These are phyloP conservation scores for Periophthalmus magnuspinnatus DNA, from an alignment of 2,797 vertebrate species.

Conservation along the genomic window DNA sequence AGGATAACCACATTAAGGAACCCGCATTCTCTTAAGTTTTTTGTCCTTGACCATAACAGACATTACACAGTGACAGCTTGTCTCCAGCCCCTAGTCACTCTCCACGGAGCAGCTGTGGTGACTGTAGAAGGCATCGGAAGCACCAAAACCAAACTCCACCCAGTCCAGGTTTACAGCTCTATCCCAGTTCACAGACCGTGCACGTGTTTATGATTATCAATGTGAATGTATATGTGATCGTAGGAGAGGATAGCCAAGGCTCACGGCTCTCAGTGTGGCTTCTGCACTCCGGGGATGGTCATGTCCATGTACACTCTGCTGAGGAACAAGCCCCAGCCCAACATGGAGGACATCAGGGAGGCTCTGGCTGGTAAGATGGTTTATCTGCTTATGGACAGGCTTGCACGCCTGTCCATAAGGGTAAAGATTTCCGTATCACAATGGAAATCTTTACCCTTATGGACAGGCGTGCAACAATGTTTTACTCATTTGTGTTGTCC, in stretches of 20 bases:
- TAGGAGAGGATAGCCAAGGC: conserved; percentile 89
- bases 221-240: conserved; percentile 8
- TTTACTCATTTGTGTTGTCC: too few relatives aligned
- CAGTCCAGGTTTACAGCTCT: conserved; percentile 76
- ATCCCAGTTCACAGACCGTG: too few relatives aligned
- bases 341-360: conserved; percentile 78
- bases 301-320: conserved; percentile 91
- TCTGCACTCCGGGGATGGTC: conserved; percentile 94
- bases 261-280: conserved; percentile 90
- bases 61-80: conserved; percentile 80
- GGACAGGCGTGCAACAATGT: too few relatives aligned
- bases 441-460: too few relatives aligned
- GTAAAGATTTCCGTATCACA: too few relatives aligned
- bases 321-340: conserved; percentile 82
- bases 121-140: conserved; percentile 86
- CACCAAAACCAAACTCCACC: conserved; percentile 81
- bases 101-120: conserved; percentile 80
- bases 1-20: background rate
- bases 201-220: background rate
- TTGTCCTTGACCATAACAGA: conserved; percentile 65
- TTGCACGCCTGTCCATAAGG: too few relatives aligned
- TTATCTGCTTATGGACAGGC: too few relatives aligned
- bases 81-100: conserved; percentile 81
- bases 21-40: background rate
- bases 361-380: conserved; percentile 74